A percentile compares a stretch with the other conserved stretches of the same genome.
phyloP scores from a whole-genome alignment of 1,140 invertebrate genomes.

The Tribolium castaneum region DNA sequence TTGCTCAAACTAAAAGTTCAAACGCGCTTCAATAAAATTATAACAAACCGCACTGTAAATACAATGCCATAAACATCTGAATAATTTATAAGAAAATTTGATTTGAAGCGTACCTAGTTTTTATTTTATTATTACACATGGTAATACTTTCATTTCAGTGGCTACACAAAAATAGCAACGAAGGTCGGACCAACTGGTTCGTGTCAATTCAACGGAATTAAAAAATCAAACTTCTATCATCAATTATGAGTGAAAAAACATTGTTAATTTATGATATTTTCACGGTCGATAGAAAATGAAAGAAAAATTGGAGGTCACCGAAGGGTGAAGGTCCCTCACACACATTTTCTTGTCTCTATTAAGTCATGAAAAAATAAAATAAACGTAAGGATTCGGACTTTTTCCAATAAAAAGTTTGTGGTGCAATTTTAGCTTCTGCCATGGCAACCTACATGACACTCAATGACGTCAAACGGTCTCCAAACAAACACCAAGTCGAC shows the following conservation, averaged over 20 bases:
- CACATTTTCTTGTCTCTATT: conserved; percentile 16
- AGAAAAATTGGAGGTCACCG: not conserved
- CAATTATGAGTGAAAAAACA: not conserved
- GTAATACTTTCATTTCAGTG: not conserved
- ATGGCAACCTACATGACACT: conserved; percentile 41
- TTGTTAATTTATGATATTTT: conserved; percentile 16
- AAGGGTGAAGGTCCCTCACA: not conserved
- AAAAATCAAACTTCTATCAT: conserved; percentile 12
- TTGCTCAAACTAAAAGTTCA: conserved; percentile 35
- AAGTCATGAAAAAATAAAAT: not conserved
- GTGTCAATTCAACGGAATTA: conserved; percentile 12
- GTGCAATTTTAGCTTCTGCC: conserved; percentile 41
- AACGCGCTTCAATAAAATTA: conserved; percentile 8
- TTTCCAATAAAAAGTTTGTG: conserved; percentile 37
- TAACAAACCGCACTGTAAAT: no score
- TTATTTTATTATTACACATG: not conserved
- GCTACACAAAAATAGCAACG: not conserved
- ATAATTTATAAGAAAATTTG: not conserved
- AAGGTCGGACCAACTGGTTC: conserved; percentile 31
- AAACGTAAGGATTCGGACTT: conserved; percentile 26
- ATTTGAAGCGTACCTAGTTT: not conserved
- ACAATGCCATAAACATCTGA: not conserved
- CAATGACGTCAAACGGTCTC: conserved; percentile 41
- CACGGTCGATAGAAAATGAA: not conserved
- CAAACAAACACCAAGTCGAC: conserved; percentile 41